Evolutionary conservation across 2,888 invertebrate species (phyloP).

Genomic region (Exephanes ischioxanthus): DNA sequence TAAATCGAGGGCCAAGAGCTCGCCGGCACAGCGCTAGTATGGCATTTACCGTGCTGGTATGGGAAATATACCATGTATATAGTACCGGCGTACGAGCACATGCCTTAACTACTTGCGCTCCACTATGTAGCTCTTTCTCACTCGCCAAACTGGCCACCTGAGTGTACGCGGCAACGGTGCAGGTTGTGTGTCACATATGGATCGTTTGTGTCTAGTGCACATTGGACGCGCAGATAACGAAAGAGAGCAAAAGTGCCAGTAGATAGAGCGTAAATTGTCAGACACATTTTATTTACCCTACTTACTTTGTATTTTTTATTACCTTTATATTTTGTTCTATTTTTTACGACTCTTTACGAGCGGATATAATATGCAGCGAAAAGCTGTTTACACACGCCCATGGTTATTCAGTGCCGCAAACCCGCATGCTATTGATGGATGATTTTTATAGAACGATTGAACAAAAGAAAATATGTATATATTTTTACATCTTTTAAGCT

Average conservation of each 20-base stretch:
- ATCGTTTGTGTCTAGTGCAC: slow-evolving; percentile 28
- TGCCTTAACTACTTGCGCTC: background rate
- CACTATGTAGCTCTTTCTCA: background rate
- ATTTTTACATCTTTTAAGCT: slow-evolving; percentile 8
- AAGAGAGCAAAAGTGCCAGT: background rate
- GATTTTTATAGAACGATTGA: background rate
- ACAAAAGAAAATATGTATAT: background rate
- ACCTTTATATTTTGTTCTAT: background rate
- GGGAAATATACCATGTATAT: background rate
- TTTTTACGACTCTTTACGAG: background rate
- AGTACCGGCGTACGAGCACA: background rate
- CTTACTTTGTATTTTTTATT: background rate
- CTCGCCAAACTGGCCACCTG: slow-evolving; percentile 17
- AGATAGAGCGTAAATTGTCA: background rate
- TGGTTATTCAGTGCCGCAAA: background rate
- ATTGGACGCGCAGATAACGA: slow-evolving; percentile 3
- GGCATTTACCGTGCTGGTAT: slow-evolving; percentile 22
- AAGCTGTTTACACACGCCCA: background rate
- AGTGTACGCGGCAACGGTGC: slow-evolving; percentile 3
- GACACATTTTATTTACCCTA: slow-evolving; percentile 12
- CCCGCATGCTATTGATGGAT: background rate
- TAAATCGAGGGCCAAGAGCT: slow-evolving; percentile 50
- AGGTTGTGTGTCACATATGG: slow-evolving; percentile 17
- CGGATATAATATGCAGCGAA: background rate
- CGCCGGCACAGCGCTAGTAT: slow-evolving; percentile 5